A percentile compares a stretch with the other conserved stretches of the same genome.
phyloP scores from a whole-genome alignment of 2,113 vertebrate genomes.

The Erythrocercus mccallii region DNA sequence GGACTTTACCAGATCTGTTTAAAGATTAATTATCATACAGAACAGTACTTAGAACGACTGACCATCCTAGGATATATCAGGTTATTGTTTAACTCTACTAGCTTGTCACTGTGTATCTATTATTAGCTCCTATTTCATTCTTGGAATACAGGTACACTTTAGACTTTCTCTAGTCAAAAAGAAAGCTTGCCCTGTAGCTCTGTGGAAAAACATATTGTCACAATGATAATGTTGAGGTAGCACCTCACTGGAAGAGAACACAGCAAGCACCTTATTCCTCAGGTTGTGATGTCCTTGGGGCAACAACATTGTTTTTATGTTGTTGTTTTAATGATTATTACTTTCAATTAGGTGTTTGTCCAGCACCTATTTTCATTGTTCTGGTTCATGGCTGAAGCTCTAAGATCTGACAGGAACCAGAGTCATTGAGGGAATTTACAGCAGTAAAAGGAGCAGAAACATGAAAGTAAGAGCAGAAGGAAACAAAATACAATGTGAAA shows the following conservation, averaged over 20 bases:
- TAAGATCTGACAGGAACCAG: background rate
- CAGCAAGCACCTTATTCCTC: background rate
- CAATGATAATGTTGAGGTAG: background rate
- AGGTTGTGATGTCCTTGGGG: background rate
- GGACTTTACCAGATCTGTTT: background rate
- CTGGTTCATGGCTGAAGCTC: background rate
- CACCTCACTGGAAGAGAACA: background rate
- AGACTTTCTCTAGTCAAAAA: background rate
- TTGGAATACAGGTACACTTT: background rate
- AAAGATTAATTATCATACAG: constrained; percentile 4
- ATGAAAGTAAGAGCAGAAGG: background rate
- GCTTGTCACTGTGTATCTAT: background rate
- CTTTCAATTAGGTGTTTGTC: background rate
- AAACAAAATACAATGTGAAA: background rate
- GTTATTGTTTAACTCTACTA: constrained; percentile 12
- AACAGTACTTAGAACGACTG: background rate
- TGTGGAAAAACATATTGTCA: background rate
- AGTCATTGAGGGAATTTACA: background rate
- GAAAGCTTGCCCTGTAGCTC: background rate
- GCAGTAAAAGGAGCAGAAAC: background rate
- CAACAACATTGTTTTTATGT: background rate
- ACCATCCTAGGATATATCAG: constrained; percentile 8
- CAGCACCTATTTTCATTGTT: background rate
- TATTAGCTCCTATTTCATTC: constrained; percentile 2
- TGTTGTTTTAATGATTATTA: background rate